Conservation (phyloP, 1,140 invertebrate genomes). For the Ooceraea biroi region DNA sequence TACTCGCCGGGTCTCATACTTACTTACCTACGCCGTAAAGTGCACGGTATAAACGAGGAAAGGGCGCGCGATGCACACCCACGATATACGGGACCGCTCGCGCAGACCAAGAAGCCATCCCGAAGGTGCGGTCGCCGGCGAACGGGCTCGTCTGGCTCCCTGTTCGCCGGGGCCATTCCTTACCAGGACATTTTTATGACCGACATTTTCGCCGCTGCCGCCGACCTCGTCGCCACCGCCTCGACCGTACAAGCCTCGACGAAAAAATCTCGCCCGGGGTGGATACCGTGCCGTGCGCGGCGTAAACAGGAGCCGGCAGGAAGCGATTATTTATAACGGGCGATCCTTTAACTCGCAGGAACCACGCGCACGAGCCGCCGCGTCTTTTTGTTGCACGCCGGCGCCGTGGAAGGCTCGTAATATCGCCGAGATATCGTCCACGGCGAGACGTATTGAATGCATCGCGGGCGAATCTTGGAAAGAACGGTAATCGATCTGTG, state of each 20-base stretch:
- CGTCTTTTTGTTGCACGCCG: conserved; percentile 8
- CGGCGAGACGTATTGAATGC: conserved; percentile 23
- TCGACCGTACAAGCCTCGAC: conserved; percentile 6
- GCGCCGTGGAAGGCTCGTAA: conserved; percentile 4
- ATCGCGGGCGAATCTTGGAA: conserved; percentile 21
- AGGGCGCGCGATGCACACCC: conserved; percentile 60
- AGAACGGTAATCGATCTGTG: conserved; percentile 38
- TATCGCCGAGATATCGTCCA: conserved; percentile 11
- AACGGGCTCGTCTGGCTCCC: conserved; percentile 51
- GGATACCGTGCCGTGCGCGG: conserved; percentile 14
- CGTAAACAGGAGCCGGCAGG: conserved; percentile 69
- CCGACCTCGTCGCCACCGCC: conserved; percentile 43
- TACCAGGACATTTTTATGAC: conserved; percentile 77
- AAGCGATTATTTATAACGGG: conserved; percentile 70
- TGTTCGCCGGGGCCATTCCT: conserved; percentile 66
- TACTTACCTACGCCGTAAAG: conserved; percentile 60
- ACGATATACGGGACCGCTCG: conserved; percentile 56
- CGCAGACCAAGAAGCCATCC: conserved; percentile 29
- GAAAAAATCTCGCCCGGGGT: conserved; percentile 56
- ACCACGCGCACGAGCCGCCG: background rate
- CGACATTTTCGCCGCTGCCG: conserved; percentile 70
- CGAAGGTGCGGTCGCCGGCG: conserved; percentile 40
- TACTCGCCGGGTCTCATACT: conserved; percentile 45
- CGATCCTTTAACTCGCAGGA: conserved; percentile 52
- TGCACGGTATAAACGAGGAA: conserved; percentile 60